Conservation (phyloP, 2,113 vertebrate genomes). For the Lates calcarifer region DNA sequence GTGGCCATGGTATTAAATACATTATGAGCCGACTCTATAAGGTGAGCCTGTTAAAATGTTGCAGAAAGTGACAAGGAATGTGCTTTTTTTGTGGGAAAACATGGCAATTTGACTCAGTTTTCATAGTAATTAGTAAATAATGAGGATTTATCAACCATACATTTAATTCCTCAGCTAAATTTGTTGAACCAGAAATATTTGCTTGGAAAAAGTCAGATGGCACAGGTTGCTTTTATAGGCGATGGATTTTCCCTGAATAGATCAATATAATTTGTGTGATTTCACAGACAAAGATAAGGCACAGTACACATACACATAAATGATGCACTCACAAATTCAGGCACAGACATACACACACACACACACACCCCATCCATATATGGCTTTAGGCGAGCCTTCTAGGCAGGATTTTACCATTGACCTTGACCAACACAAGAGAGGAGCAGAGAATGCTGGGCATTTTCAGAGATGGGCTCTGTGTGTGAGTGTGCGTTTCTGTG, state of each 20-base stretch:
- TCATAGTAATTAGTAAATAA: not conserved
- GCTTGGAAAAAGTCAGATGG: not conserved
- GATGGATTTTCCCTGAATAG: not conserved
- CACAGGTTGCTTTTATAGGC: not conserved
- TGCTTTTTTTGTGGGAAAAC: not conserved
- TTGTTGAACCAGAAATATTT: not conserved
- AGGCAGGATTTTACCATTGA: conserved; percentile 70
- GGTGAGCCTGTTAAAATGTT: not conserved
- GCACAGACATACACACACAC: conserved; percentile 7
- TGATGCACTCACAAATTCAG: not conserved
- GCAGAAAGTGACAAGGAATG: not conserved
- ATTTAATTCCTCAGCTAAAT: not conserved
- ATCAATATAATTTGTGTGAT: not conserved
- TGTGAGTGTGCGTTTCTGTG: conserved; percentile 48
- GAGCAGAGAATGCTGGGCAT: conserved; percentile 21
- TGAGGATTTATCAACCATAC: not conserved
- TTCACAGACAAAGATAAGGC: conserved; percentile 6
- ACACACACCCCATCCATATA: conserved; percentile 18
- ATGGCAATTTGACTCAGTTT: not conserved
- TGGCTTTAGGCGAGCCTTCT: conserved; percentile 68
- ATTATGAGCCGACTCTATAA: not conserved
- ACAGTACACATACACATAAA: not conserved
- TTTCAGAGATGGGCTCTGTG: conserved; percentile 35
- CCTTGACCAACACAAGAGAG: conserved; percentile 65
- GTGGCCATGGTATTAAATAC: not conserved